Percentiles rank a stretch among this genome's conserved stretches.
These are phyloP conservation scores for Myotis lucifugus DNA, from an alignment of 2,113 vertebrate species.

Conservation along the genomic window DNA sequence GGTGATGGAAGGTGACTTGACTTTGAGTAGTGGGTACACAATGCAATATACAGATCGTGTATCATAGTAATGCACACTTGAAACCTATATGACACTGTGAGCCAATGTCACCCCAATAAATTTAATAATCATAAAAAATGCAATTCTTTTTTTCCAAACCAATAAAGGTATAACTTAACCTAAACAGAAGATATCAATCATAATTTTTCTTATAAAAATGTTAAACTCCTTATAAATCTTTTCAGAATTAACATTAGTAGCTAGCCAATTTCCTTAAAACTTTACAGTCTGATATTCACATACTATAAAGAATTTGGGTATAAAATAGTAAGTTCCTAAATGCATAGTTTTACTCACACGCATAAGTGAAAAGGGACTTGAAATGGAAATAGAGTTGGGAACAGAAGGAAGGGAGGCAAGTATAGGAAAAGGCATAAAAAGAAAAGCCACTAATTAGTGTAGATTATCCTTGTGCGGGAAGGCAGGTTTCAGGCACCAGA, in stretches of 20 bases:
- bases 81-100: neutral
- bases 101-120: neutral
- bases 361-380: neutral
- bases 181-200: neutral
- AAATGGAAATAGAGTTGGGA: neutral
- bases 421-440: neutral
- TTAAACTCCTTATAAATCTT: neutral
- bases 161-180: neutral
- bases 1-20: neutral
- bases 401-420: neutral
- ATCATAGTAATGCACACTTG: neutral
- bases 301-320: neutral
- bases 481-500: accelerated
- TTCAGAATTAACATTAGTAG: neutral
- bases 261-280: neutral
- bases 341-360: neutral
- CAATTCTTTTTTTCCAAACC: neutral
- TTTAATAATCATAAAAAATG: neutral
- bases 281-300: neutral
- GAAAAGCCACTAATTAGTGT: neutral
- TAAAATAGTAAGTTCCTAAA: neutral
- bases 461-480: neutral
- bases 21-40: neutral
- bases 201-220: neutral
- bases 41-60: neutral